phyloP scores from a whole-genome alignment of 1,140 invertebrate species.

The Rhopalosiphum padi region DNA sequence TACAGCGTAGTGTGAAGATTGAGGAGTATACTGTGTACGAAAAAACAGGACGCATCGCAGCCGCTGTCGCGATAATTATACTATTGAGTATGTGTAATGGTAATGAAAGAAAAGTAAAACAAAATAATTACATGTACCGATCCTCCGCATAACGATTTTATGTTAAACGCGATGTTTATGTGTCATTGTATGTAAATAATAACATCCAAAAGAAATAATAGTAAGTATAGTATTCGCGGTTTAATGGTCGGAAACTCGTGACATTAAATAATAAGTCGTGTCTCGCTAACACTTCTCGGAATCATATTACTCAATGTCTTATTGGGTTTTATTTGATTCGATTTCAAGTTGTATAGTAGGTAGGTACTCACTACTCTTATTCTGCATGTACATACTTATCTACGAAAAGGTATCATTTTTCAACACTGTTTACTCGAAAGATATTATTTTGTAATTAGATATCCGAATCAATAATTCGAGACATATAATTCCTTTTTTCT shows the following conservation, averaged over 20 bases:
- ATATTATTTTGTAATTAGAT: not conserved
- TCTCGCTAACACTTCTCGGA: not conserved
- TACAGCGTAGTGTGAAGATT: not conserved
- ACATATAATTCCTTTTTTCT: not conserved
- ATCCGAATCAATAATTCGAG: not conserved
- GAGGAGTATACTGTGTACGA: not conserved
- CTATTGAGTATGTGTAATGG: not conserved
- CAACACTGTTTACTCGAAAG: not conserved
- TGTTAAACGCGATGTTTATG: not conserved
- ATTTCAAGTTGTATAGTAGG: not conserved
- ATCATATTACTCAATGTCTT: not conserved
- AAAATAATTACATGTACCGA: not conserved
- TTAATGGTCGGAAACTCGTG: not conserved
- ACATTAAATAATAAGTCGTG: not conserved
- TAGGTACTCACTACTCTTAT: not conserved
- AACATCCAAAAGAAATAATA: not conserved
- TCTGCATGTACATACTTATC: not conserved
- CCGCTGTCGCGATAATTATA: not conserved
- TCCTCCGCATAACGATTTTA: not conserved
- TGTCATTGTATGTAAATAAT: conserved; percentile 13
- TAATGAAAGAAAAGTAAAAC: not conserved
- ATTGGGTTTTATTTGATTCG: not conserved
- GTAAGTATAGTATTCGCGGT: not conserved
- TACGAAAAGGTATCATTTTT: not conserved
- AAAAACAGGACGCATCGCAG: not conserved